phyloP scores from a whole-genome alignment of 2,113 vertebrate genomes.

The Siniperca chuatsi region DNA sequence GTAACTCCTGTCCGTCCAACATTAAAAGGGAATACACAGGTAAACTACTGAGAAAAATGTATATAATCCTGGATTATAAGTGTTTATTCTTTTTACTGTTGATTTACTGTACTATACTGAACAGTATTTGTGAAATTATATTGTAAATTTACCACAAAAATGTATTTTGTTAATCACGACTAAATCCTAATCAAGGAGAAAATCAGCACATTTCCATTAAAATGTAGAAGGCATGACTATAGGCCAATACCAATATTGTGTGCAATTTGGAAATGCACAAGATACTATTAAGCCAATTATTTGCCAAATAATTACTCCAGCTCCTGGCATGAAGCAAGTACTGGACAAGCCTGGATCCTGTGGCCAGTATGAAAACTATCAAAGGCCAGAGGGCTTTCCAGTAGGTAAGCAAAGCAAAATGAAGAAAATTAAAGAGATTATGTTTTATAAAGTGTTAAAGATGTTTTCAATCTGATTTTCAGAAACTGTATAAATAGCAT shows the following conservation, averaged over 20 bases:
- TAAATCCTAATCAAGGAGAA: not conserved
- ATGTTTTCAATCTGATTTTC: conserved; percentile 18
- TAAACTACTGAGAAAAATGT: conserved; percentile 52
- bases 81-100: not conserved
- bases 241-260: conserved; percentile 71
- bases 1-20: conserved; percentile 89
- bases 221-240: conserved; percentile 6
- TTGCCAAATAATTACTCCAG: conserved; percentile 82
- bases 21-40: conserved; percentile 90
- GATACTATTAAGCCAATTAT: conserved; percentile 62
- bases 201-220: not conserved
- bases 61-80: too few species aligned
- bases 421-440: conserved; percentile 12
- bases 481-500: conserved; percentile 23
- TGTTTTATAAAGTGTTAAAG: conserved; percentile 25
- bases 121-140: not conserved
- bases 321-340: conserved; percentile 86
- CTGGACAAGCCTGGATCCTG: conserved; percentile 85
- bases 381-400: conserved; percentile 85
- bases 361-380: conserved; percentile 86
- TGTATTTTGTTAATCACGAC: not conserved
- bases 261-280: conserved; percentile 78
- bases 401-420: conserved; percentile 83
- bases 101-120: not conserved
- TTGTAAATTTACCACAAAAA: not conserved